Conservation (phyloP, 1,140 invertebrate species). For the Palaemon carinicauda region DNA sequence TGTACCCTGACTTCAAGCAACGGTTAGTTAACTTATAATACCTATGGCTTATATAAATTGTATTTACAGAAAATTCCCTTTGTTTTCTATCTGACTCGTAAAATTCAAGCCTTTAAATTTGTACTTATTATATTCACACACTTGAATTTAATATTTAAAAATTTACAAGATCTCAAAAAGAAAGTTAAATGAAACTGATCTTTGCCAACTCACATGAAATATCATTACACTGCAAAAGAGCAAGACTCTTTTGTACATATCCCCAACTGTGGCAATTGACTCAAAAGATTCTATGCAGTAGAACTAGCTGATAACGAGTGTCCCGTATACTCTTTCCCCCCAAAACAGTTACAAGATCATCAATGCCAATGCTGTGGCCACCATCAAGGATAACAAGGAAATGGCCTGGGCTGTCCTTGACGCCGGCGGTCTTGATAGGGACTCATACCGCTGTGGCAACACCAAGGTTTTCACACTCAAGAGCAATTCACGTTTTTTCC, state of each 20-base stretch:
- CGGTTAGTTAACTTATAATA: background rate
- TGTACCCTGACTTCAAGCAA: constrained; percentile 38
- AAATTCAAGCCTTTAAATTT: no score
- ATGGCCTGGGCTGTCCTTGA: constrained; percentile 70
- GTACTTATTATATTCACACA: no score
- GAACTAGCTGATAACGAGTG: no score
- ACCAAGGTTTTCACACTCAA: constrained; percentile 36
- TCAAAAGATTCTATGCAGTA: no score
- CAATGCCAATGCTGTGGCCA: constrained; percentile 69
- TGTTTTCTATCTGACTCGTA: no score
- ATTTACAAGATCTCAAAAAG: no score
- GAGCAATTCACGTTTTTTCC: constrained; percentile 72
- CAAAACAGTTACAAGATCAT: constrained; percentile 69
- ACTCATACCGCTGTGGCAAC: constrained; percentile 65
- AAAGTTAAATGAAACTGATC: no score
- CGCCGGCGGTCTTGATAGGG: constrained; percentile 69
- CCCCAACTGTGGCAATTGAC: no score
- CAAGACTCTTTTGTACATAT: no score
- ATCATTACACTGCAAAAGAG: no score
- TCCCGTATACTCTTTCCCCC: background rate
- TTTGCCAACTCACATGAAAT: no score
- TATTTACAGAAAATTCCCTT: background rate
- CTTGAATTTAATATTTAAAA: no score
- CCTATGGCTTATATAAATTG: constrained; percentile 75
- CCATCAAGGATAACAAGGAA: constrained; percentile 69